Evolutionary conservation across 2,888 invertebrate species (phyloP).

Genomic region (Theristus sp.): DNA sequence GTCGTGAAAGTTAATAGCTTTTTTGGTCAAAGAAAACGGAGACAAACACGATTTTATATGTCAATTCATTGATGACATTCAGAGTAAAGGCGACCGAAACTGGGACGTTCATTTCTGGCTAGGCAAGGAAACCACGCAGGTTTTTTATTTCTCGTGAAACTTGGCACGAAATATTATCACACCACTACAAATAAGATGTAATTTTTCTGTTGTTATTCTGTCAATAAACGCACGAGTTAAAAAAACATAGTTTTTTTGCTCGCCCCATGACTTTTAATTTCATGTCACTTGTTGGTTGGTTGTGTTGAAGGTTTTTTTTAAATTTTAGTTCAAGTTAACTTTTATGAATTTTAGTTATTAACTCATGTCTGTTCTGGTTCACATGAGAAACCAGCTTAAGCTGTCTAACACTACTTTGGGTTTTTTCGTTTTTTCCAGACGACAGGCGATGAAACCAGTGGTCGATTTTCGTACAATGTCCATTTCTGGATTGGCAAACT

Average conservation of each 20-base stretch:
- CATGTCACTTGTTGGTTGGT: no score
- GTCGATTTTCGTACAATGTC: background rate
- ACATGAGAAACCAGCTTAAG: no score
- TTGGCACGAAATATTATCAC: background rate
- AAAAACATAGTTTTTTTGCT: no score
- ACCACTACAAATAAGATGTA: background rate
- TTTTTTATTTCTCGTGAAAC: slow-evolving; percentile 19
- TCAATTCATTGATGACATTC: slow-evolving; percentile 5
- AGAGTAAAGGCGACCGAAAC: slow-evolving; percentile 25
- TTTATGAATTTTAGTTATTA: no score
- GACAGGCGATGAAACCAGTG: background rate
- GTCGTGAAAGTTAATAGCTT: background rate
- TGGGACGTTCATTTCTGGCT: slow-evolving; percentile 80
- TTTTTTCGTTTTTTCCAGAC: no score
- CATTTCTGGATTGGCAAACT: background rate
- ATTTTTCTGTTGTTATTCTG: background rate
- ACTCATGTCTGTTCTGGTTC: no score
- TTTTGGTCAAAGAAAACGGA: background rate
- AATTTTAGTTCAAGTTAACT: no score
- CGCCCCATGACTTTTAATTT: no score
- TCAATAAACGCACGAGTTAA: background rate
- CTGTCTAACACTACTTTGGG: no score
- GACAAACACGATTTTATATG: background rate
- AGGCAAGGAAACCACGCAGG: slow-evolving; percentile 54
- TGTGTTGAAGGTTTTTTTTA: no score